A percentile compares a stretch with the other conserved stretches of the same genome.
phyloP scores from a whole-genome alignment of 2,888 invertebrate species.

The Drosophila borealis region DNA sequence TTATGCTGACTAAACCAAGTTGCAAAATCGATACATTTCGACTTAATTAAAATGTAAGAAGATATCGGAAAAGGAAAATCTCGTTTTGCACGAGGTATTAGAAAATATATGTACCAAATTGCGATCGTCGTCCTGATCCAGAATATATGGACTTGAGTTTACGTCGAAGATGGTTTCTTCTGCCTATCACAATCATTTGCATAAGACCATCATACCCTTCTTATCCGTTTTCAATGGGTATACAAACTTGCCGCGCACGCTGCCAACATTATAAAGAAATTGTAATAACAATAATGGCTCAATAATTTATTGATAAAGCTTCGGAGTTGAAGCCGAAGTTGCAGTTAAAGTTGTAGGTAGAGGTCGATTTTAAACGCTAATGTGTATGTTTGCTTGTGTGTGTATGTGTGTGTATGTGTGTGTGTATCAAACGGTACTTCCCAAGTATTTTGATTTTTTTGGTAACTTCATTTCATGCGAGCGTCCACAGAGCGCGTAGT shows the following conservation, averaged over 20 bases:
- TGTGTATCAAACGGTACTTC: constrained; percentile 75
- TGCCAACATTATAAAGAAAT: constrained; percentile 81
- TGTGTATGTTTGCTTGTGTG: constrained; percentile 40
- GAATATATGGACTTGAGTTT: too few species aligned
- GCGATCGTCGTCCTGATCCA: too few species aligned
- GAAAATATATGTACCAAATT: too few species aligned
- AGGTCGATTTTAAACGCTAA: constrained; percentile 61
- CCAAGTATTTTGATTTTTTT: constrained; percentile 63
- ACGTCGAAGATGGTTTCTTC: too few species aligned
- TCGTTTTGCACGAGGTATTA: too few species aligned
- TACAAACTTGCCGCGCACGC: constrained; percentile 64
- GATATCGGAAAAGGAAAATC: too few species aligned
- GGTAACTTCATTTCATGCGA: constrained; percentile 79
- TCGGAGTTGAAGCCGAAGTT: constrained; percentile 33
- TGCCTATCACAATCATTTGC: too few species aligned
- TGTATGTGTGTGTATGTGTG: constrained; percentile 40
- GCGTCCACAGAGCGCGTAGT: constrained; percentile 64
- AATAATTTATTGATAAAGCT: constrained; percentile 81
- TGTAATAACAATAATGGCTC: constrained; percentile 82
- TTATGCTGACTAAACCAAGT: too few species aligned
- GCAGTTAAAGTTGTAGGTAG: constrained; percentile 65
- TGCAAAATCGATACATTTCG: too few species aligned
- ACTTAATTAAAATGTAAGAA: too few species aligned
- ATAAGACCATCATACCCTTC: too few species aligned
- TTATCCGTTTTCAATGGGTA: too few species aligned